phyloP scores from a whole-genome alignment of 2,797 vertebrate genomes.

The Pitangus sulphuratus region DNA sequence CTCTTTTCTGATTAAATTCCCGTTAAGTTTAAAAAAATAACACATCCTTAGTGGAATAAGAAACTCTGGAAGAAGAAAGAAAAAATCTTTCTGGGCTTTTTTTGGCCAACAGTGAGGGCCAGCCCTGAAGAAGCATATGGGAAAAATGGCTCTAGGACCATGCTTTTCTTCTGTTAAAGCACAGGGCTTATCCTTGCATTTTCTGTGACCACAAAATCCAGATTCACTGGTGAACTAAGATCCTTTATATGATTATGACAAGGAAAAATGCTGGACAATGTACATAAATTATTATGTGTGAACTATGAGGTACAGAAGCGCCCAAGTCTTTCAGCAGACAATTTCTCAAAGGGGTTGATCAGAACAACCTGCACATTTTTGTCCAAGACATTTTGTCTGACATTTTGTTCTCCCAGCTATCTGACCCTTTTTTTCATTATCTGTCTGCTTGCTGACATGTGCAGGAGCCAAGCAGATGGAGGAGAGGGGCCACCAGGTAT shows the following conservation, averaged over 20 bases:
- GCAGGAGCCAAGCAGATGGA: not conserved
- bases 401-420: not conserved
- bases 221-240: not conserved
- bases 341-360: constrained; percentile 7
- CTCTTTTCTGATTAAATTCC: constrained; percentile 61
- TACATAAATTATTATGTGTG: not conserved
- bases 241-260: not conserved
- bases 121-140: not conserved
- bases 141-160: not conserved
- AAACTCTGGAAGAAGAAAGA: constrained; percentile 15
- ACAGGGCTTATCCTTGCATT: not conserved
- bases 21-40: constrained; percentile 32
- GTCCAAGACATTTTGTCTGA: constrained; percentile 1
- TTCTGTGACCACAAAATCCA: not conserved
- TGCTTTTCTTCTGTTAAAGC: not conserved
- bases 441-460: not conserved
- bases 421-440: constrained; percentile 3
- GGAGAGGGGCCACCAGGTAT: not conserved
- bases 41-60: not conserved
- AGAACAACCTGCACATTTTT: constrained; percentile 37
- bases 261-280: not conserved
- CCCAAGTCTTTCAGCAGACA: constrained; percentile 43
- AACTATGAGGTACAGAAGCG: constrained; percentile 24
- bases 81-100: not conserved
- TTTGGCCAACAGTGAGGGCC: not conserved